Evolutionary conservation across 53 echinoderm and acorn worm species (phyloP).

Genomic region (Crossaster papposus): DNA sequence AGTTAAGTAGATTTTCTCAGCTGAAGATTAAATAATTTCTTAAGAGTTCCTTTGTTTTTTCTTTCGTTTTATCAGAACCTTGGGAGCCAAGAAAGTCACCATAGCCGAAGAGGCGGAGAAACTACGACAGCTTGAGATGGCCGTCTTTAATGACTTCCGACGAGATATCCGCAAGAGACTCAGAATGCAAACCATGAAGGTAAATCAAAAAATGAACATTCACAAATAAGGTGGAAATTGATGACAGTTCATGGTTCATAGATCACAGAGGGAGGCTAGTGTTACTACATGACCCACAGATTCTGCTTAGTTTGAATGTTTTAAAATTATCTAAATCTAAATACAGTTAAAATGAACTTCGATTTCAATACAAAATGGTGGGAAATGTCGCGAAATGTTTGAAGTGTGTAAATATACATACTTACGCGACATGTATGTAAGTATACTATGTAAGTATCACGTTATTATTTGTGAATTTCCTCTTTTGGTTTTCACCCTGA

Average conservation of each 20-base stretch:
- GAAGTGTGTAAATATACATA: too few species aligned
- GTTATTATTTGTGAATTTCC: too few species aligned
- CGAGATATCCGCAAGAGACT: conserved; percentile 85
- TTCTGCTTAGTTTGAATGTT: too few species aligned
- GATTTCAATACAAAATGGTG: too few species aligned
- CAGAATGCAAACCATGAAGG: conserved; percentile 74
- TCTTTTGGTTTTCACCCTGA: too few species aligned
- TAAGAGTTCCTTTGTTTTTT: neutral
- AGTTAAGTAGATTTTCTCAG: neutral
- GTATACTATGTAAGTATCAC: too few species aligned
- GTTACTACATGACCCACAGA: too few species aligned
- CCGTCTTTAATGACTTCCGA: conserved; percentile 86
- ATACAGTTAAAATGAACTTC: too few species aligned
- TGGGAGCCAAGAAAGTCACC: conserved; percentile 93
- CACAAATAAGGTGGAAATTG: neutral
- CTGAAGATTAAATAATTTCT: neutral
- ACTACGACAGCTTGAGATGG: conserved; percentile 76
- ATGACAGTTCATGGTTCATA: neutral
- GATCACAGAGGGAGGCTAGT: too few species aligned
- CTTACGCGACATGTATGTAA: too few species aligned
- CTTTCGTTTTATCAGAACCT: conserved; percentile 55
- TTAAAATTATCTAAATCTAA: too few species aligned
- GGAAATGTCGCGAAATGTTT: too few species aligned
- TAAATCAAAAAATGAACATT: neutral
- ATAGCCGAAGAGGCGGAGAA: conserved; percentile 90